Evolutionary conservation across 2,888 invertebrate genomes (phyloP).

Genomic region (Papilio demoleus): DNA sequence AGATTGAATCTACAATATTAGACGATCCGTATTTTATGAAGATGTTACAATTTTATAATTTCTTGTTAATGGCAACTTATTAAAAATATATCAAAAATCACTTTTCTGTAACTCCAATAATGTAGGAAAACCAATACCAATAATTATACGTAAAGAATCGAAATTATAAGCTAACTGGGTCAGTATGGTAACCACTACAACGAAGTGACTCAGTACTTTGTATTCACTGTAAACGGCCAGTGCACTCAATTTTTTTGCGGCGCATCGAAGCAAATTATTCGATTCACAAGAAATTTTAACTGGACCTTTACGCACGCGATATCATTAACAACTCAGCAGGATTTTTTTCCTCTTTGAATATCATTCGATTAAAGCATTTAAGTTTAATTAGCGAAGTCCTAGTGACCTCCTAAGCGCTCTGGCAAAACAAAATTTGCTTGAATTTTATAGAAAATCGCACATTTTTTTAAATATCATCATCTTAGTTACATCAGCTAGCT

Average conservation of each 20-base stretch:
- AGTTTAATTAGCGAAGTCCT: not conserved
- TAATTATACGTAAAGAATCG: not conserved
- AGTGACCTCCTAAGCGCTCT: not conserved
- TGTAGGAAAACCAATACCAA: not conserved
- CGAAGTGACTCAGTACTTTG: constrained; percentile 23
- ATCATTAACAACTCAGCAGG: constrained; percentile 1
- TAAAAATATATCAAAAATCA: too few species aligned
- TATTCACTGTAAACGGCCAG: constrained; percentile 25
- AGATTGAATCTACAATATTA: too few species aligned
- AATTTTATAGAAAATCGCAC: too few species aligned
- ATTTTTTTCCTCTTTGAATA: not conserved
- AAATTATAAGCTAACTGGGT: constrained; percentile 23
- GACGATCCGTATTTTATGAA: too few species aligned
- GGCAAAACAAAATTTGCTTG: too few species aligned
- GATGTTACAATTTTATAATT: too few species aligned
- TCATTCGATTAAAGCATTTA: too few species aligned
- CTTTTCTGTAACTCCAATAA: not conserved
- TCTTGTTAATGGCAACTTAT: too few species aligned
- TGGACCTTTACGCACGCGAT: constrained; percentile 16
- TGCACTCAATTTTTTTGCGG: constrained; percentile 30
- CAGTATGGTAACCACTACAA: constrained; percentile 28
- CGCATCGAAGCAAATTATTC: constrained; percentile 27
- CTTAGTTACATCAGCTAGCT: too few species aligned
- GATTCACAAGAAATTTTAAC: constrained; percentile 38
- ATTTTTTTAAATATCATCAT: too few species aligned